Evolutionary conservation across 2,888 invertebrate genomes (phyloP), one percentile per base, ranked within the genome.

Genomic region (Noctua janthe): DNA sequence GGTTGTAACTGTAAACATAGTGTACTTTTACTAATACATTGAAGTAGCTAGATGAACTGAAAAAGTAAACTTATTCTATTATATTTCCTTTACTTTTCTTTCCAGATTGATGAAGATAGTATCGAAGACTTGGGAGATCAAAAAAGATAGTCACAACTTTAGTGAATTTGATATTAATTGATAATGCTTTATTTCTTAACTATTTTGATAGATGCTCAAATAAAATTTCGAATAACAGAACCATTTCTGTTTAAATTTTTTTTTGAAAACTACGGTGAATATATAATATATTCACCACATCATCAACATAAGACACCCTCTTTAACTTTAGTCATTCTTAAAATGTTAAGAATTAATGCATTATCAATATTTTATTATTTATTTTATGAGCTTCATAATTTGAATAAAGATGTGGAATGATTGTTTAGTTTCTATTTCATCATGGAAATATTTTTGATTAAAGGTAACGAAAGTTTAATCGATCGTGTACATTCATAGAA

Each of bases 41-140:
- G 23, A 59, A 59, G 10, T 39, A n/a, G n/a, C 7, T 35, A 75
- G n/a, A 13, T 15, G 47, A n/a, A 49, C n/a, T 20, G 47, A 47
- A 23, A 23, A 49, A 39, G 10, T n/a, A 35, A 15, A n/a, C 17
- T 5, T n/a, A 11, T 10, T 29, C 7, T 49, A 59, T 43, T 17
- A 23, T 3, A 11, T 23, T 35, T 80, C 17, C 23, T 70, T 67
- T 69, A 5, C 11, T 67, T 87, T 84, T 49, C 85, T 70, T 85
- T 87, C 43, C 85, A 86, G 85, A 86, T 99, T 94, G 99, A 99
- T 95, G 99, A 99, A 95, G 99, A 99, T 93, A 98, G 98, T 89
- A 99, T 99, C 95, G 99, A 99, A 95, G 99, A 99, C 97, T 97
- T 99, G 87, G 99, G 99, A 69, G 99, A 99, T 96, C 84, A 86